Base-by-base conservation (phyloP, 2,113 vertebrate genomes). In the Accipiter virgatus region DNA sequence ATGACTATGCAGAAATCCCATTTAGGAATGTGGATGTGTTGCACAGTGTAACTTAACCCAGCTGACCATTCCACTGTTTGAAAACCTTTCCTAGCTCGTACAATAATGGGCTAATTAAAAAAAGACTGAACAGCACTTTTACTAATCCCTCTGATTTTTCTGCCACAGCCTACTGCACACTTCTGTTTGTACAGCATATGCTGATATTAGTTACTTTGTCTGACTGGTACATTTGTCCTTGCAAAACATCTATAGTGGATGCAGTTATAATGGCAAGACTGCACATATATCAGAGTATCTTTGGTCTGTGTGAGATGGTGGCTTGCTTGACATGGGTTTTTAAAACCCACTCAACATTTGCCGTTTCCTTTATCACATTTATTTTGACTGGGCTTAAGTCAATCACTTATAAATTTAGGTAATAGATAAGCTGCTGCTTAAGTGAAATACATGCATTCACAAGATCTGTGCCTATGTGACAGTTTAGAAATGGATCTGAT, bases 201-300 rank as follows among this genome's bases (percentile, higher is more conserved):
- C 66, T 92, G 88, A 20, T 19, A 3, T 3, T 23, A 26, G 20
- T 26, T 48, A 52, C 36, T 36, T 61, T 13, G 8, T 19, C 59
- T 81, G 65, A 50, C 18, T 38, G 71, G 16, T 20, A 13, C 34
- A 16, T 43, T 29, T n/a, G n/a, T 43, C 42, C 65, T 75, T 25
- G 2, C 25, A 19, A 21, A 63, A 22, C 9, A 29, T 36, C 34
- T 20, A 2, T 7, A 27, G 47, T 1, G 1, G 31, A 15, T 38
- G 26, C 74, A n/a, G 34, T 16, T 27, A 14, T 7, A 36, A 47
- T 6, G 16, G 36, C 32, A 52, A 79, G 15, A 34, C 15, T 3
- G 8, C 5, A 32, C 23, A 31, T 4, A 66, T 34, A 56, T 34
- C 2, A 22, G 43, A 29, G 83, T 9, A 38, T 19, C 78, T 8